Base-by-base conservation (phyloP, 1,140 invertebrate genomes). In the Panagrolaimus sp. region DNA sequence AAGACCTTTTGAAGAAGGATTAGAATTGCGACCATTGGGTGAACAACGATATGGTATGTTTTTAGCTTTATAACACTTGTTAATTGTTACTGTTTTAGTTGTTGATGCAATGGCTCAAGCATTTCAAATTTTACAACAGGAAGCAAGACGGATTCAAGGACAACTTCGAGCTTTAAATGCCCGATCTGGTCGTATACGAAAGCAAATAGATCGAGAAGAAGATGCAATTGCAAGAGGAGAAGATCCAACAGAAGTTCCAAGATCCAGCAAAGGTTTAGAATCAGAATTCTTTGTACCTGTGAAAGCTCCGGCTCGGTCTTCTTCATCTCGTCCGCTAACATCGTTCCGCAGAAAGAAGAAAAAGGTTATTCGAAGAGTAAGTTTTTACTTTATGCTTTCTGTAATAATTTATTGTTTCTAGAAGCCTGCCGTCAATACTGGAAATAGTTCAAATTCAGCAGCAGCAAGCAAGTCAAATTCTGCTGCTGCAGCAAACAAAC, bases 121-220 rank as follows among this genome's bases (percentile, higher is more conserved):
- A 0, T 58, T 26, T 28, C 21, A 58, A 0, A 58, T 28, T 12
- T 26, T 58, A 28, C 52, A 58, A 58, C 21, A 21, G 10, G 52
- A 58, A 58, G 52, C 52, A 12, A 12, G 52, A 26, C 52, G 52
- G 0, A 24, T 58, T 12, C 21, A 58, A 17, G 52, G 52, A 21
- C 52, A 58, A 58, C 14, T 58, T 5, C 52, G 52, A 2, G 52
- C 52, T 21, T 26, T 58, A 1, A 58, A 58, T 17, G 52, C 52
- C 17, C 12, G 52, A 4, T 26, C 5, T 12, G 52, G 52, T 58
- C 52, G 52, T 17, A 12, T 58, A 12, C 52, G 52, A n/a, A 58
- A 26, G 17, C 52, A 58, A 58, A 58, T 58, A 21, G 28, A 58
- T 12, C 52, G 52, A 14, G 52, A 58, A 58, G 52, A 58, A 17